Percentiles rank a stretch among this genome's conserved stretches.
Conservation (phyloP, 1,140 invertebrate species). For the Pseudobourletiella spinata region DNA sequence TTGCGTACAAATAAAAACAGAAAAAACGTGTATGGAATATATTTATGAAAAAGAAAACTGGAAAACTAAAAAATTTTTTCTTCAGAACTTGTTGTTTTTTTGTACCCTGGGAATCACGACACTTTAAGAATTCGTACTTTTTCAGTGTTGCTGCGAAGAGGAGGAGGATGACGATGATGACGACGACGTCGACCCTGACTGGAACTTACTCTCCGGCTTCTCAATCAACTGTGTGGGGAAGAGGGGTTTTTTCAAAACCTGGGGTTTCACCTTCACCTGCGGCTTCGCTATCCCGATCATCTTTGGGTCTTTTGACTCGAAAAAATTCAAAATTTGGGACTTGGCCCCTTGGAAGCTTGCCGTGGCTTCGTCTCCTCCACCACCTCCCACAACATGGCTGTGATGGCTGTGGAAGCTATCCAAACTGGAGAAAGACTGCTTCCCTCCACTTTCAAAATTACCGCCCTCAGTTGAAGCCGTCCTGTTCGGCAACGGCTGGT, state of each 20-base stretch:
- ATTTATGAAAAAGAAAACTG: too few relatives aligned
- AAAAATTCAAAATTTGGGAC: slow-evolving; percentile 51
- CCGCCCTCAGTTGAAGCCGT: slow-evolving; percentile 13
- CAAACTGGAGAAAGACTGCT: not conserved
- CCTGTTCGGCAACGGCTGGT: slow-evolving; percentile 40
- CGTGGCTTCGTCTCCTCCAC: too few relatives aligned
- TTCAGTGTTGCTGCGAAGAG: not conserved
- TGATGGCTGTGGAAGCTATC: not conserved
- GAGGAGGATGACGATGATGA: not conserved
- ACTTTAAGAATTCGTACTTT: too few relatives aligned
- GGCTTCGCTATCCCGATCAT: slow-evolving; percentile 49
- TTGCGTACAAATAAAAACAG: not conserved
- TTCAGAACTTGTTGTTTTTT: too few relatives aligned
- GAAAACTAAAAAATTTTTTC: too few relatives aligned
- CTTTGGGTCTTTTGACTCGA: slow-evolving; percentile 23
- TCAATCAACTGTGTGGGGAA: slow-evolving; percentile 40
- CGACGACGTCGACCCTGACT: not conserved
- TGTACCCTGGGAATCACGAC: too few relatives aligned
- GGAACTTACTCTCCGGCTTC: not conserved
- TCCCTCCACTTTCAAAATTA: not conserved
- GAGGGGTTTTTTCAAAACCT: slow-evolving; percentile 58
- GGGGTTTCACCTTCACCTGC: slow-evolving; percentile 61
- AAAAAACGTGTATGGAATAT: too few relatives aligned
- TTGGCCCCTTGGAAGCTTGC: slow-evolving; percentile 41
- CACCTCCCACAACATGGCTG: too few relatives aligned